phyloP scores from a whole-genome alignment of 2,888 invertebrate genomes.

The Taenaris catops region DNA sequence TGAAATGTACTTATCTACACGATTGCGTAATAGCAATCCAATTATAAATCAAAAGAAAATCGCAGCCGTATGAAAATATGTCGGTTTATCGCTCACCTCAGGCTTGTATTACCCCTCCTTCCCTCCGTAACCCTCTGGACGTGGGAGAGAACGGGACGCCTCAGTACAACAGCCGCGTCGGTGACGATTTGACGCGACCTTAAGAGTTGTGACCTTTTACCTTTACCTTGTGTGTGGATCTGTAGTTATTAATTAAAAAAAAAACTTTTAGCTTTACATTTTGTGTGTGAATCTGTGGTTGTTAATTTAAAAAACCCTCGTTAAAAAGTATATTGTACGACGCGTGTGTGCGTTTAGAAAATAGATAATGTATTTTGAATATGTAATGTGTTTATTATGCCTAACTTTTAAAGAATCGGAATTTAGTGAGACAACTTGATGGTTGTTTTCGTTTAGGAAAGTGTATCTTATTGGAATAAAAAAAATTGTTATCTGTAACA shows the following conservation, averaged over 20 bases:
- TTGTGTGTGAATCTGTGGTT: no score
- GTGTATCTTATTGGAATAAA: no score
- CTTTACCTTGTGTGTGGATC: slow-evolving; percentile 1
- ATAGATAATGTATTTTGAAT: no score
- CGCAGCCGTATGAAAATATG: slow-evolving; percentile 2
- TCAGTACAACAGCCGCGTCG: slow-evolving; percentile 50
- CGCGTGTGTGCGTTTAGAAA: no score
- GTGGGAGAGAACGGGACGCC: slow-evolving; percentile 37
- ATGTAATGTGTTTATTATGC: no score
- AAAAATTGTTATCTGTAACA: no score
- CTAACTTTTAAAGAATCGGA: no score
- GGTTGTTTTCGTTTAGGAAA: no score
- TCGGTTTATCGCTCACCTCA: slow-evolving; percentile 25
- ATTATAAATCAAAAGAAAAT: slow-evolving; percentile 6
- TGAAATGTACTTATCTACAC: no score
- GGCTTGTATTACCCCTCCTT: slow-evolving; percentile 31
- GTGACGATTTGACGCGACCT: slow-evolving; percentile 39
- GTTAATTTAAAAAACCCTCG: no score
- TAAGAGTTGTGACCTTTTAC: slow-evolving; percentile 15
- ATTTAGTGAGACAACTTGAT: no score
- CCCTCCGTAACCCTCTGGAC: slow-evolving; percentile 52
- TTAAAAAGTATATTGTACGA: no score
- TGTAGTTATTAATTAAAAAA: slow-evolving; percentile 2
- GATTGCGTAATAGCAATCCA: background rate
- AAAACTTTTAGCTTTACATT: background rate